Conservation (phyloP, 2,797 vertebrate genomes). For the Lacerta bilineata region DNA sequence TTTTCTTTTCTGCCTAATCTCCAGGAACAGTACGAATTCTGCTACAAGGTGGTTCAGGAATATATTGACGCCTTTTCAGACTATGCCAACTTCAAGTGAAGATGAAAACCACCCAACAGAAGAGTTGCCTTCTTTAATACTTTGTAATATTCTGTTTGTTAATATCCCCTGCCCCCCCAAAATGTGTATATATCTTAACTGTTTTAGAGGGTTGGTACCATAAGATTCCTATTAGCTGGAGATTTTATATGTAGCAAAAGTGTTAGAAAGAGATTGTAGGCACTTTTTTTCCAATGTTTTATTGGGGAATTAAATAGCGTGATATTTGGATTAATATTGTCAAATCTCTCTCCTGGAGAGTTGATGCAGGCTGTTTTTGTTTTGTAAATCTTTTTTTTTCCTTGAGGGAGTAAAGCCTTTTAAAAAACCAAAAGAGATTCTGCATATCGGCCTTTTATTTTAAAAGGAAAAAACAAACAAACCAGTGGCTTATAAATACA, state of each 20-base stretch:
- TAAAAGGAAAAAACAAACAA: slow-evolving; percentile 43
- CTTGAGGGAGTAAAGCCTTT: slow-evolving; percentile 72
- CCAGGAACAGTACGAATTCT: slow-evolving; percentile 99
- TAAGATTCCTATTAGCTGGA: slow-evolving; percentile 93
- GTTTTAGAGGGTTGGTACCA: slow-evolving; percentile 90
- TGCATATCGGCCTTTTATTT: slow-evolving; percentile 45
- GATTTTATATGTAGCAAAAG: slow-evolving; percentile 94
- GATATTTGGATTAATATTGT: slow-evolving; percentile 83
- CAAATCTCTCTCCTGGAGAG: slow-evolving; percentile 76
- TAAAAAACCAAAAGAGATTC: slow-evolving; percentile 47
- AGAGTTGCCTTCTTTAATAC: slow-evolving; percentile 97
- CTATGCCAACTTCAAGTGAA: slow-evolving; percentile 98
- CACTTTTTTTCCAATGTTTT: slow-evolving; percentile 83
- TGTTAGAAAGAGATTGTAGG: slow-evolving; percentile 82
- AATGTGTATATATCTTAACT: slow-evolving; percentile 92
- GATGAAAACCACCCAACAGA: slow-evolving; percentile 73
- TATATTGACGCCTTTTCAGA: slow-evolving; percentile 99
- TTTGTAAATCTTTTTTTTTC: slow-evolving; percentile 73
- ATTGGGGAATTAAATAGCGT: slow-evolving; percentile 86
- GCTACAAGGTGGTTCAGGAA: slow-evolving; percentile 99
- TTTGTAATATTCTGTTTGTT: slow-evolving; percentile 99
- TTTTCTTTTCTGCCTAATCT: neutral
- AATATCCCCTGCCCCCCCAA: slow-evolving; percentile 84
- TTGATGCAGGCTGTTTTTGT: slow-evolving; percentile 66
- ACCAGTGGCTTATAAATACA: slow-evolving; percentile 53